Percentiles rank a stretch among this genome's conserved stretches.
Conservation (phyloP, 2,113 vertebrate species). For the Scomber colias region DNA sequence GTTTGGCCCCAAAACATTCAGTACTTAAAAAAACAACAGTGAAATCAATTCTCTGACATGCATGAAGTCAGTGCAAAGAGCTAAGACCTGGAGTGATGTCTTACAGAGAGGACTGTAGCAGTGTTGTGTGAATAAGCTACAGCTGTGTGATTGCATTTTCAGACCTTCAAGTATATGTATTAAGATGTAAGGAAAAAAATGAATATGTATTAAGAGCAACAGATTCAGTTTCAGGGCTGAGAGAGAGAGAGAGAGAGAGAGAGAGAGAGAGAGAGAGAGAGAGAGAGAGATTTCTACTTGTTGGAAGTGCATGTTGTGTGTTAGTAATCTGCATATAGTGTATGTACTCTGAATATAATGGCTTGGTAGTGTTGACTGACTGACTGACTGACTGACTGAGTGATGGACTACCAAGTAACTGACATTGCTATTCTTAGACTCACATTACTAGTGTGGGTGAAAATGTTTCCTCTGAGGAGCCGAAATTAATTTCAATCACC, state of each 20-base stretch:
- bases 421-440: conserved; percentile 17
- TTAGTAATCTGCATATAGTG: no score
- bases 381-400: neutral
- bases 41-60: neutral
- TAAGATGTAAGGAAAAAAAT: neutral
- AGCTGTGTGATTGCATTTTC: neutral
- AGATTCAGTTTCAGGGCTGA: neutral
- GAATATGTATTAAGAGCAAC: neutral
- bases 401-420: neutral
- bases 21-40: neutral
- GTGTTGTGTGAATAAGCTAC: neutral
- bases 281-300: no score
- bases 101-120: neutral
- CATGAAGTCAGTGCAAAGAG: neutral
- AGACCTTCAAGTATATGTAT: neutral
- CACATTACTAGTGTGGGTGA: neutral
- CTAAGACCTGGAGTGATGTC: neutral
- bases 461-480: conserved; percentile 30
- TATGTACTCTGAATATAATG: conserved; percentile 4
- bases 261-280: no score
- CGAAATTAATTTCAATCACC: conserved; percentile 41
- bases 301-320: no score
- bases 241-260: no score
- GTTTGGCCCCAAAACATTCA: neutral
- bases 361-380: neutral